These are phyloP conservation scores for Cebus imitator DNA, from an alignment of 2,113 vertebrate species.

Conservation along the genomic window DNA sequence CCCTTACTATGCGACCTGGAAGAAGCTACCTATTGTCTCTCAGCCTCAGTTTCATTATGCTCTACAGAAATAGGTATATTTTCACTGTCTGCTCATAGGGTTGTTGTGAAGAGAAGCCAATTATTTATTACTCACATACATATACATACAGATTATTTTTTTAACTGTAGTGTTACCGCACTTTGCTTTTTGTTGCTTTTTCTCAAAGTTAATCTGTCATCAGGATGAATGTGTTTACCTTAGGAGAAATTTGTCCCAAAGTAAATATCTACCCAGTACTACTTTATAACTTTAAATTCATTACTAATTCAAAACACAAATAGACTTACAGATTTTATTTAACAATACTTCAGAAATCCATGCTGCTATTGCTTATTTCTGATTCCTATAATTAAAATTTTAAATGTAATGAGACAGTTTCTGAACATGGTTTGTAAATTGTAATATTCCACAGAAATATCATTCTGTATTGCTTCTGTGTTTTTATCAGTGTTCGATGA, in stretches of 20 bases:
- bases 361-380: neutral
- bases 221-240: neutral
- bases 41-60: neutral
- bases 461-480: neutral
- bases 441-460: neutral
- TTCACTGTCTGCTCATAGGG: neutral
- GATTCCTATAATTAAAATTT: neutral
- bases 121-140: neutral
- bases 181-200: neutral
- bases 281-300: neutral
- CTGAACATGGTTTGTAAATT: neutral
- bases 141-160: neutral
- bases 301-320: neutral
- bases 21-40: neutral
- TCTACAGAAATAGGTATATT: neutral
- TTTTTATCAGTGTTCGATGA: slow-evolving; percentile 5
- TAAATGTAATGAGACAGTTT: neutral
- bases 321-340: neutral
- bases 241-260: neutral
- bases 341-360: neutral
- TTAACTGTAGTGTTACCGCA: neutral
- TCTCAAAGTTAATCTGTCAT: neutral
- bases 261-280: neutral
- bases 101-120: neutral
- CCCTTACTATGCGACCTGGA: neutral